A percentile compares a stretch with the other conserved stretches of the same genome.
phyloP scores from a whole-genome alignment of 2,797 vertebrate genomes.

The Hoplostethus mediterraneus region DNA sequence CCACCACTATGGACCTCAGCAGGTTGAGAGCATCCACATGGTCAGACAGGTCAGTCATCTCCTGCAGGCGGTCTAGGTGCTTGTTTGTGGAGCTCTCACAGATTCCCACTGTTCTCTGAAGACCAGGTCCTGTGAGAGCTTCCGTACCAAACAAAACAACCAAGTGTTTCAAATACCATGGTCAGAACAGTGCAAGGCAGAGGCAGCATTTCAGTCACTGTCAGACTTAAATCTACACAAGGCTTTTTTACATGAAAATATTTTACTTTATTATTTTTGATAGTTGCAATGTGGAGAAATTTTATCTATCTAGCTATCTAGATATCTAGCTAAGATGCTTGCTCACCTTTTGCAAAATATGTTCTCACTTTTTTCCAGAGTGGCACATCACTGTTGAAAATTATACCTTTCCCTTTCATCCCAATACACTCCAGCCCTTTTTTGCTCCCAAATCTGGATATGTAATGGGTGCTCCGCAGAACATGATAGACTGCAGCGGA shows the following conservation, averaged over 20 bases:
- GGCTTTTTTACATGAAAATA: neutral
- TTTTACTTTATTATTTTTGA: too few relatives aligned
- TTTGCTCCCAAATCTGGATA: conserved; percentile 91
- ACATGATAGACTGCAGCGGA: conserved; percentile 91
- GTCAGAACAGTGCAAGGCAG: neutral
- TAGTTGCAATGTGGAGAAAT: neutral
- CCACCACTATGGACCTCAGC: conserved; percentile 91
- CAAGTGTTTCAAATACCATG: neutral
- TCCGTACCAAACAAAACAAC: conserved; percentile 23
- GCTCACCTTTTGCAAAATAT: conserved; percentile 93
- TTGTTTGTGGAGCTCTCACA: conserved; percentile 85
- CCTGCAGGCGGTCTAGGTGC: conserved; percentile 87
- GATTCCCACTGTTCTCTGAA: conserved; percentile 86
- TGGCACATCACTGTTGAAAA: conserved; percentile 92
- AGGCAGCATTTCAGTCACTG: neutral
- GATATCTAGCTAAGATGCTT: neutral
- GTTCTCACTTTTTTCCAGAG: conserved; percentile 91
- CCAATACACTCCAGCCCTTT: conserved; percentile 91
- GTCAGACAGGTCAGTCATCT: conserved; percentile 80
- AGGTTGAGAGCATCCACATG: conserved; percentile 89
- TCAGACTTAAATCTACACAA: neutral
- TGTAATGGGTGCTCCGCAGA: conserved; percentile 90
- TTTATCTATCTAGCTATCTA: neutral
- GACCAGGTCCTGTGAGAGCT: conserved; percentile 93
- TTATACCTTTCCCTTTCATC: conserved; percentile 95